These are phyloP conservation scores for Carposina sasakii DNA, from an alignment of 1,140 invertebrate genomes.

Conservation along the genomic window DNA sequence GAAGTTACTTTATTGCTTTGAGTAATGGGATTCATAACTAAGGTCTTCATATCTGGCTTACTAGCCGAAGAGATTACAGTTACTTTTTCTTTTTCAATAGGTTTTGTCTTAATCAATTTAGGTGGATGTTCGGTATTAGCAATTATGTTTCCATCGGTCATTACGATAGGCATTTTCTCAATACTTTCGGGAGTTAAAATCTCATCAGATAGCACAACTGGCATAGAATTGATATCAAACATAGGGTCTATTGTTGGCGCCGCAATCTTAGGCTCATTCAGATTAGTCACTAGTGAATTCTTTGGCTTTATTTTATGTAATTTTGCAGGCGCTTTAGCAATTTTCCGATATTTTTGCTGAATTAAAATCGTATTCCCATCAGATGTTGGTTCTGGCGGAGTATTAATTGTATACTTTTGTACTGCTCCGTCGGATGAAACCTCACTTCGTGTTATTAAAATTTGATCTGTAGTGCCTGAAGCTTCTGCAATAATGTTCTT, in stretches of 20 bases:
- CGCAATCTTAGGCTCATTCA: constrained; percentile 34
- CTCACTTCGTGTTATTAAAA: constrained; percentile 56
- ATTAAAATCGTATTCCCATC: constrained; percentile 54
- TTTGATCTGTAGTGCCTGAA: constrained; percentile 47
- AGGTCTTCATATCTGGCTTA: constrained; percentile 54
- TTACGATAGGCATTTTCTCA: constrained; percentile 79
- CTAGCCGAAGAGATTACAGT: constrained; percentile 29
- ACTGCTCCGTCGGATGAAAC: constrained; percentile 45
- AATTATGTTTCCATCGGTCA: constrained; percentile 72
- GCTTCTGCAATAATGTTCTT: constrained; percentile 47
- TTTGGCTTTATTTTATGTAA: constrained; percentile 51
- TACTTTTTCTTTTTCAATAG: constrained; percentile 46
- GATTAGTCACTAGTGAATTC: constrained; percentile 29
- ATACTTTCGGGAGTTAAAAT: constrained; percentile 73
- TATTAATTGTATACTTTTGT: constrained; percentile 66
- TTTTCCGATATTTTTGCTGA: constrained; percentile 53
- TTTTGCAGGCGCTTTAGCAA: constrained; percentile 43
- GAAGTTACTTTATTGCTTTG: constrained; percentile 55
- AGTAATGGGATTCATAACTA: constrained; percentile 45
- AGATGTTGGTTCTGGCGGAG: constrained; percentile 34
- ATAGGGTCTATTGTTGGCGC: constrained; percentile 72
- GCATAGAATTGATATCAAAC: constrained; percentile 83
- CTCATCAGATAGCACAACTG: constrained; percentile 80
- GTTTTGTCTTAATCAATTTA: constrained; percentile 52
- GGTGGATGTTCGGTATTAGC: constrained; percentile 37